Percentiles rank a stretch among this genome's conserved stretches.
These are phyloP conservation scores for Perdita meconis DNA, from an alignment of 2,888 invertebrate genomes.

Conservation along the genomic window DNA sequence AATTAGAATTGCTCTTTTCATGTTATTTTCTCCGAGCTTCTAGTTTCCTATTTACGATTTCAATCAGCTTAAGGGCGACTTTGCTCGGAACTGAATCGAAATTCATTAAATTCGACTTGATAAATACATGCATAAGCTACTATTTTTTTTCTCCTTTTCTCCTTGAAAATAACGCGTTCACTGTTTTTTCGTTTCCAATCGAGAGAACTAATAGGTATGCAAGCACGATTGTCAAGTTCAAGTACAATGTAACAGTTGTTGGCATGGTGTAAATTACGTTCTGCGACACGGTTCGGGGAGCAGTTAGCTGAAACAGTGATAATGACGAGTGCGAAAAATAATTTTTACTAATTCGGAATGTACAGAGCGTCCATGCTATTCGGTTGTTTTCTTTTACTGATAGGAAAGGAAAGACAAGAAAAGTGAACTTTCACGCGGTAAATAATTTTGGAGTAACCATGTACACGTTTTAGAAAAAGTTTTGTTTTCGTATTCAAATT, in stretches of 20 bases:
- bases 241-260: conserved; percentile 29
- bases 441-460: too few relatives aligned
- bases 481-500: too few relatives aligned
- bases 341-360: background rate
- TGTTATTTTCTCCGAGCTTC: background rate
- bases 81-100: background rate
- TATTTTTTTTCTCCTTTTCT: too few relatives aligned
- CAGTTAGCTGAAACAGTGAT: background rate
- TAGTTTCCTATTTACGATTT: background rate
- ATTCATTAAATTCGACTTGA: background rate
- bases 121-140: background rate
- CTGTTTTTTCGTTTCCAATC: background rate
- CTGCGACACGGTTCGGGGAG: background rate
- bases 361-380: background rate
- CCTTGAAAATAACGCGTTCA: too few relatives aligned
- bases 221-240: conserved; percentile 31
- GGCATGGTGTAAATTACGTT: conserved; percentile 2
- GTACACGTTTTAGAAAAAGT: too few relatives aligned
- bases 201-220: conserved; percentile 12
- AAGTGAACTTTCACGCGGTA: background rate
- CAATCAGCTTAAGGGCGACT: background rate
- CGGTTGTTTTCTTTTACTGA: background rate
- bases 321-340: background rate
- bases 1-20: background rate
- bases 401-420: background rate